These are phyloP conservation scores for Setophaga petechia DNA, from an alignment of 2,113 vertebrate species.

Conservation along the genomic window DNA sequence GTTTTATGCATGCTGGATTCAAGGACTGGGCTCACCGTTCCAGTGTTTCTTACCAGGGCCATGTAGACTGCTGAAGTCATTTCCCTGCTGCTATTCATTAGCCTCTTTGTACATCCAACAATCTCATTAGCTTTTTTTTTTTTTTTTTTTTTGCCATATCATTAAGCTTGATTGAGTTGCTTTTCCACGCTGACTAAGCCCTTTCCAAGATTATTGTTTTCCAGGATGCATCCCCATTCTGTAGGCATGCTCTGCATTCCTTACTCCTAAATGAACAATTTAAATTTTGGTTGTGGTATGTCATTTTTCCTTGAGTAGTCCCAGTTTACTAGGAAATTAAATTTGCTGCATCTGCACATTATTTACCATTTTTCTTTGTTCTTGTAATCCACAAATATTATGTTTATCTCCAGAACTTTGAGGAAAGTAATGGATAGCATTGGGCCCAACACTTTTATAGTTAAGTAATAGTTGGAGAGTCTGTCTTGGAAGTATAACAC, in stretches of 20 bases:
- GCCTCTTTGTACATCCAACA: slow-evolving; percentile 36
- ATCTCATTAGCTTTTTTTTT: slow-evolving; percentile 45
- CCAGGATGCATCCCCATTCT: neutral
- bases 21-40: neutral
- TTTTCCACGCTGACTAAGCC: slow-evolving; percentile 35
- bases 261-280: neutral
- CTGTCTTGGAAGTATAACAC: neutral
- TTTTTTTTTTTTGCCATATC: slow-evolving; percentile 33
- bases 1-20: neutral
- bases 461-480: neutral
- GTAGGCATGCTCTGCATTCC: neutral
- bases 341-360: neutral
- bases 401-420: neutral
- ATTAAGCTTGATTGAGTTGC: slow-evolving; percentile 57
- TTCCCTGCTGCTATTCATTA: slow-evolving; percentile 57
- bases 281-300: neutral
- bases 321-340: neutral
- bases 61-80: slow-evolving; percentile 39
- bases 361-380: neutral
- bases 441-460: neutral
- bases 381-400: neutral
- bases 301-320: neutral
- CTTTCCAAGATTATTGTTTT: slow-evolving; percentile 47
- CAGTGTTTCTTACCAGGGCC: slow-evolving; percentile 19
- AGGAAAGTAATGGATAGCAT: neutral